phyloP scores from a whole-genome alignment of 2,888 invertebrate genomes.

The Eupithecia subumbrata region DNA sequence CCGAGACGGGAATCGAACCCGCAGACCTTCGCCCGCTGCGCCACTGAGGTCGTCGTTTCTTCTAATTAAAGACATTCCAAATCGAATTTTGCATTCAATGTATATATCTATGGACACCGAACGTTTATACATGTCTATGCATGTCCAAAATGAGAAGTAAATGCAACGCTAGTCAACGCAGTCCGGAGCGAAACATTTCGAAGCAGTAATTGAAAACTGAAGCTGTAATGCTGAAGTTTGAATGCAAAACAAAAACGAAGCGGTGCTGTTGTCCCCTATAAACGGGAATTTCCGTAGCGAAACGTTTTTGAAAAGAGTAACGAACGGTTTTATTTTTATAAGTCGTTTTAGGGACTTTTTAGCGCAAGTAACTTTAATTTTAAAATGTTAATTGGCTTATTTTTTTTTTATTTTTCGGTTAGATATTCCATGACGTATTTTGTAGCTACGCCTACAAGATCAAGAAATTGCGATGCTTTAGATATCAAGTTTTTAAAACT shows the following conservation, averaged over 20 bases:
- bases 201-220: slow-evolving; percentile 45
- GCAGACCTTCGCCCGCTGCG: too few relatives aligned
- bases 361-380: neutral
- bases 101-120: neutral
- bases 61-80: neutral
- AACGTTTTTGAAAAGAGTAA: slow-evolving; percentile 12
- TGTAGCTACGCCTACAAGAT: neutral
- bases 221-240: slow-evolving; percentile 34
- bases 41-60: too few relatives aligned
- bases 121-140: neutral
- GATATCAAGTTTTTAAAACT: too few relatives aligned
- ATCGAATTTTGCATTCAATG: neutral
- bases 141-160: slow-evolving; percentile 12
- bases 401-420: too few relatives aligned
- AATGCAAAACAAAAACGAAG: slow-evolving; percentile 33
- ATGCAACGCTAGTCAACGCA: slow-evolving; percentile 20
- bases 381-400: neutral
- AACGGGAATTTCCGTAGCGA: slow-evolving; percentile 12
- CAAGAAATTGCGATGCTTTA: neutral
- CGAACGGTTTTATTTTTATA: neutral
- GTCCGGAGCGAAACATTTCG: slow-evolving; percentile 23
- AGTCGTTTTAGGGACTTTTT: neutral
- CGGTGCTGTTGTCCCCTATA: slow-evolving; percentile 23
- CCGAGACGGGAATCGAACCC: too few relatives aligned
- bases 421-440: neutral